Conservation (phyloP, 1,140 invertebrate species). For the Polyergus mexicanus region DNA sequence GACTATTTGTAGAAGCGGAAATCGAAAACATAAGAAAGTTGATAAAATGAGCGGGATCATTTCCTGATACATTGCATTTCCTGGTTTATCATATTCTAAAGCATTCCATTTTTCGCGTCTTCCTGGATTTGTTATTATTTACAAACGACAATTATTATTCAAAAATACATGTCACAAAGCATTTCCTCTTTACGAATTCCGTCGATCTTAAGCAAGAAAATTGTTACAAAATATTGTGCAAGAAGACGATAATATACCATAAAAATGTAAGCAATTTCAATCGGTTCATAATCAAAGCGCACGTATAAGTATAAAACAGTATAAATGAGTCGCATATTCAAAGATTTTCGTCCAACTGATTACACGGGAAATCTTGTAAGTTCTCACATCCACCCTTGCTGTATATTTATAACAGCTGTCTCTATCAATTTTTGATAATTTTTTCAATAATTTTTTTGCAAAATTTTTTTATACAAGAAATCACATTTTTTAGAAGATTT, state of each 20-base stretch:
- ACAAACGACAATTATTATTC: slow-evolving; percentile 9
- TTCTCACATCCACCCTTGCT: not conserved
- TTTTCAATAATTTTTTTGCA: not conserved
- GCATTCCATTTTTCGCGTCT: not conserved
- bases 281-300: not conserved
- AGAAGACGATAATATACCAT: not conserved
- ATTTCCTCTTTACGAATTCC: slow-evolving; percentile 56
- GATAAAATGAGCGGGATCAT: not conserved
- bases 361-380: slow-evolving; percentile 57
- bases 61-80: slow-evolving; percentile 30
- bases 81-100: not conserved
- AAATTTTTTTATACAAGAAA: not conserved
- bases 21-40: not conserved
- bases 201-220: slow-evolving; percentile 28
- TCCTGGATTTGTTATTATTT: slow-evolving; percentile 52
- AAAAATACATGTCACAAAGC: not conserved
- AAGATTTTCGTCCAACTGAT: slow-evolving; percentile 7
- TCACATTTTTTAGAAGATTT: not conserved
- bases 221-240: slow-evolving; percentile 56
- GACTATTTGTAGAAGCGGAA: not conserved
- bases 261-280: slow-evolving; percentile 22
- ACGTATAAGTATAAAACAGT: slow-evolving; percentile 62
- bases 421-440: not conserved
- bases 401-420: not conserved
- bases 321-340: slow-evolving; percentile 60